Evolutionary conservation across 2,888 invertebrate species (phyloP).

Genomic region (Synergus japonicus): DNA sequence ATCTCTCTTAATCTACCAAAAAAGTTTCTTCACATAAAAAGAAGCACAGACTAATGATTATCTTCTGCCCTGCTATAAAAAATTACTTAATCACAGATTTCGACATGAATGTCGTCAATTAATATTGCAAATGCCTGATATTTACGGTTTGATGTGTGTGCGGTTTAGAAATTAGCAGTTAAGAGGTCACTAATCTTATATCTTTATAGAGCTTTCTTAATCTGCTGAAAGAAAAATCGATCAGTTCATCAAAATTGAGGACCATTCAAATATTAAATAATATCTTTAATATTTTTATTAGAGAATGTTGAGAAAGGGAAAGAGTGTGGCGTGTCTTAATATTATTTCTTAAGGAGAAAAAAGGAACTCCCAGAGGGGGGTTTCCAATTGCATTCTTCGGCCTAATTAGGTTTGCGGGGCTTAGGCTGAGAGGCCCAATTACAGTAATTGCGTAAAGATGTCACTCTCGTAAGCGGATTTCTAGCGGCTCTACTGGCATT

Average conservation of each 20-base stretch:
- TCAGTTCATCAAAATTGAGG: no score
- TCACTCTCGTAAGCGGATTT: constrained; percentile 76
- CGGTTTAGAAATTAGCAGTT: background rate
- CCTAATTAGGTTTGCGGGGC: constrained; percentile 73
- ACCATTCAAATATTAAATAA: no score
- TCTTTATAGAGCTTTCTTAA: no score
- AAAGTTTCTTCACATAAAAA: background rate
- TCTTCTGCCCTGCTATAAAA: background rate
- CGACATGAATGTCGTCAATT: background rate
- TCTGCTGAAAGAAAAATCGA: no score
- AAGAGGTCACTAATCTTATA: no score
- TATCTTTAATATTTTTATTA: no score
- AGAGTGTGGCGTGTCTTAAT: constrained; percentile 46
- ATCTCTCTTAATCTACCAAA: background rate
- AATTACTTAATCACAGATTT: background rate
- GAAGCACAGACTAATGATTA: no score
- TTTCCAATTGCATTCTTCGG: constrained; percentile 71
- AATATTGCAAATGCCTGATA: background rate
- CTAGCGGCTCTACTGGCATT: constrained; percentile 71
- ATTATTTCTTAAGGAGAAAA: constrained; percentile 44
- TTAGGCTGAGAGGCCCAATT: constrained; percentile 72
- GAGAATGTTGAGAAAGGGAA: background rate
- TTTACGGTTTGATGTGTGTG: background rate
- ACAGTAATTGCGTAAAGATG: constrained; percentile 77
- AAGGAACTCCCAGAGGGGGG: constrained; percentile 45